Evolutionary conservation across 2,113 vertebrate genomes (phyloP).

Genomic region (Oncorhynchus keta): DNA sequence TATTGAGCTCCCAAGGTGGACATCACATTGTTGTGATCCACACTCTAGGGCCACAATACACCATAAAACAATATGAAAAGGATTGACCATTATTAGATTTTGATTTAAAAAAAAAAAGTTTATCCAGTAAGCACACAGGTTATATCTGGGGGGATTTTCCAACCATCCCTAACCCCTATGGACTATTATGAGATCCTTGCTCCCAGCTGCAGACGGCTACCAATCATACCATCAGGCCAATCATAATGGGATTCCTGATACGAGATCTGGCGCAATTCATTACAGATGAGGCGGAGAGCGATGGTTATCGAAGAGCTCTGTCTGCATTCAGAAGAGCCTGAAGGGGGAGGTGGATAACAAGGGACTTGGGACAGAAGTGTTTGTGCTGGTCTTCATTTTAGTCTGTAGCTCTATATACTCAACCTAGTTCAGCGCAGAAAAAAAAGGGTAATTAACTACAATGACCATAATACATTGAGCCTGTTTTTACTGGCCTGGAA

Average conservation of each 20-base stretch:
- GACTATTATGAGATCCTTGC: not conserved
- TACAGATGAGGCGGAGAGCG: not conserved
- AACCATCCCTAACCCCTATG: not conserved
- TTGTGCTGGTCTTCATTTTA: no score
- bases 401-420: no score
- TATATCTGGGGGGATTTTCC: conserved; percentile 2
- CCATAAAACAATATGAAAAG: not conserved
- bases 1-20: no score
- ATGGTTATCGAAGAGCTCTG: not conserved
- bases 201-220: not conserved
- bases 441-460: no score
- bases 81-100: not conserved
- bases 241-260: conserved; percentile 1
- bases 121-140: not conserved
- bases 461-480: no score
- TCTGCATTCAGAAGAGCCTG: not conserved
- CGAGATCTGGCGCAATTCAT: not conserved
- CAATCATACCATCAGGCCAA: not conserved
- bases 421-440: no score
- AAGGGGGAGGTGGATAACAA: not conserved
- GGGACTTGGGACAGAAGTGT: no score
- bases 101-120: not conserved
- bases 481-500: no score
- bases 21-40: no score
- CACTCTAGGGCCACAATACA: no score